Base-by-base conservation (phyloP, 2,888 invertebrate genomes). In the Drosophila affinis region DNA sequence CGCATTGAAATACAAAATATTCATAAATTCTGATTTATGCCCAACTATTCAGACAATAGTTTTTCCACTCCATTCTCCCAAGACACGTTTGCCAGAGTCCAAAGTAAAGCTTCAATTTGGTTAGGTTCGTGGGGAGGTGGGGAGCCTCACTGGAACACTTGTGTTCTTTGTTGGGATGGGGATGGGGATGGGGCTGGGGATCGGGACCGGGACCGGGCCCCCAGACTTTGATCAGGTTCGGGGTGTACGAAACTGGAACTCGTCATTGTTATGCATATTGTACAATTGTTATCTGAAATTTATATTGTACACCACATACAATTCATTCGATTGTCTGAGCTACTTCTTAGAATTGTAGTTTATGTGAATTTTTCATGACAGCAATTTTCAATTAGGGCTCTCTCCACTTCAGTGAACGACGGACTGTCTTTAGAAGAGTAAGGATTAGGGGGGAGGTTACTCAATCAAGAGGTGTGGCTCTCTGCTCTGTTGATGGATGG, bases 201-300 rank as follows among this genome's bases (percentile, higher is more conserved):
- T 21, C 21, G 21, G 21, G 21, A 21, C 14, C 0, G 6, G 39
- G 14, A 32, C 14, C 0, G 12, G 68, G 34, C 65, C 51, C 27
- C 49, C 53, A 65, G 72, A 62, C 67, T 49, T 62, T 53, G 59
- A 73, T 52, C 45, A 55, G 51, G 51, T 55, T 59, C 57, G 73
- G 57, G 48, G 53, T 52, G 58, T 58, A 62, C 69, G 57, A 78
- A 83, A 70, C 73, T 80, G 84, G 81, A 81, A 87, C 77, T 72
- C 73, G 62, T 79, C 86, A 82, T 83, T 83, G 88, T 88, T 79
- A 83, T 83, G 86, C 88, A 83, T 82, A 83, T 87, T 85, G 83
- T 39, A 85, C 86, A 82, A 87, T 87, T 76, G 78, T 85, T 88
- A 79, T 87, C 78, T 74, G 88, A 83, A 82, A 87, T 76, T 79